These are phyloP conservation scores for Tetrapedia diversipes DNA, from an alignment of 2,888 invertebrate genomes.

Conservation along the genomic window DNA sequence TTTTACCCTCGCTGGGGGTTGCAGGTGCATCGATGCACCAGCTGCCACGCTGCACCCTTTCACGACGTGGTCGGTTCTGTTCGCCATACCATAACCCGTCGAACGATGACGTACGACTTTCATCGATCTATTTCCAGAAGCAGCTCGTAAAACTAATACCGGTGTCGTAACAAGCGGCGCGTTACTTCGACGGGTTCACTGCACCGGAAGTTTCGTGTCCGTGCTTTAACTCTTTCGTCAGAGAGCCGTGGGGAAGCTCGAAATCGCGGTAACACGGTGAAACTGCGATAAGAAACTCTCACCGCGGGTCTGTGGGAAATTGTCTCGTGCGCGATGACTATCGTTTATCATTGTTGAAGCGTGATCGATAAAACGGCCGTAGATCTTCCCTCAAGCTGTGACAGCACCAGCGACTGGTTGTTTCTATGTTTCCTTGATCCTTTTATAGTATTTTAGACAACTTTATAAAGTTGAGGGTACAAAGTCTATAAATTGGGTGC, in stretches of 20 bases:
- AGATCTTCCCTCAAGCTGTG: too few species aligned
- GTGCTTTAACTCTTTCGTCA: slow-evolving; percentile 70
- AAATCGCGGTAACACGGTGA: slow-evolving; percentile 47
- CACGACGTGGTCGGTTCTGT: slow-evolving; percentile 19
- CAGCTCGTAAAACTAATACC: slow-evolving; percentile 70
- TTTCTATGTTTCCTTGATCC: too few species aligned
- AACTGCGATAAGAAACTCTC: slow-evolving; percentile 50
- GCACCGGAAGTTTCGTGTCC: slow-evolving; percentile 76
- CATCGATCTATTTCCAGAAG: slow-evolving; percentile 66
- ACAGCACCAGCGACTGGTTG: too few species aligned
- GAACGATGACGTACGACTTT: slow-evolving; percentile 61
- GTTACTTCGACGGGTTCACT: slow-evolving; percentile 72
- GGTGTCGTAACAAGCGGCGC: slow-evolving; percentile 62
- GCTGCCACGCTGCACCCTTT: slow-evolving; percentile 34
- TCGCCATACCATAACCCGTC: slow-evolving; percentile 55
- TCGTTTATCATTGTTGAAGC: slow-evolving; percentile 31
- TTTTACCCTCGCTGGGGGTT: slow-evolving; percentile 49
- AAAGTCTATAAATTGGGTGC: too few species aligned
- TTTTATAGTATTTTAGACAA: too few species aligned
- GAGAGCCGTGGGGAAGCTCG: slow-evolving; percentile 44
- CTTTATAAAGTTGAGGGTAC: too few species aligned
- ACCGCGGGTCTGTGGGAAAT: slow-evolving; percentile 19
- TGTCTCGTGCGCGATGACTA: slow-evolving; percentile 9
- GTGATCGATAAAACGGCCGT: slow-evolving; percentile 28
- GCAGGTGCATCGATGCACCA: slow-evolving; percentile 68